Evolutionary conservation across 2,888 invertebrate genomes (phyloP).

Genomic region (Dicyrtomina minuta): DNA sequence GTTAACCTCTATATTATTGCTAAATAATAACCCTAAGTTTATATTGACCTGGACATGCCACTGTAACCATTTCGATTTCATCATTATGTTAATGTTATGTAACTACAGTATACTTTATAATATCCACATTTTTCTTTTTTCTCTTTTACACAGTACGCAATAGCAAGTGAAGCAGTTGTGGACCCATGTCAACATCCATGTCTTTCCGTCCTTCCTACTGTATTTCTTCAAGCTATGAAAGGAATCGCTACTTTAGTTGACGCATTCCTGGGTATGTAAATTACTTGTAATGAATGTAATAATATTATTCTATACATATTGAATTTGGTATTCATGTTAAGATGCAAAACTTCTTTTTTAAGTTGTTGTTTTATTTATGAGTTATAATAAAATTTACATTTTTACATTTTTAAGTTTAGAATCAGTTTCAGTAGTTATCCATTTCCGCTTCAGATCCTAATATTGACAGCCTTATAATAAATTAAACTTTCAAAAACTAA

Average conservation of each 20-base stretch:
- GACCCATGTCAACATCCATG: conserved; percentile 93
- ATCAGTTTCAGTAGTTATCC: too few species aligned
- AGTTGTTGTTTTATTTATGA: conserved; percentile 1
- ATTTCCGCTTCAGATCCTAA: too few species aligned
- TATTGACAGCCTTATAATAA: too few species aligned
- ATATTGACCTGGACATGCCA: neutral
- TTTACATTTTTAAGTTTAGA: too few species aligned
- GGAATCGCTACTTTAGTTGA: conserved; percentile 92
- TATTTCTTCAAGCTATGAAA: conserved; percentile 90
- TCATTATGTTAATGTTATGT: conserved; percentile 11
- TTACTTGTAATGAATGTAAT: conserved; percentile 54
- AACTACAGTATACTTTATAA: neutral
- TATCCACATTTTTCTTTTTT: too few species aligned
- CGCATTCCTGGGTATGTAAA: conserved; percentile 93
- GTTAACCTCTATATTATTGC: neutral
- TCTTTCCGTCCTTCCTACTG: conserved; percentile 76
- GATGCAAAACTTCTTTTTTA: conserved; percentile 7
- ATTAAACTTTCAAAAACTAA: too few species aligned
- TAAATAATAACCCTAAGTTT: neutral
- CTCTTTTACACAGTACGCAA: conserved; percentile 72
- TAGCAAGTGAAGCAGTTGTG: conserved; percentile 70
- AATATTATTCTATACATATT: too few species aligned
- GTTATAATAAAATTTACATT: neutral
- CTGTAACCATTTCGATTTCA: neutral
- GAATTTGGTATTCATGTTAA: too few species aligned